Conservation (phyloP, 2,888 invertebrate species). For the Agonopterix arenella region DNA sequence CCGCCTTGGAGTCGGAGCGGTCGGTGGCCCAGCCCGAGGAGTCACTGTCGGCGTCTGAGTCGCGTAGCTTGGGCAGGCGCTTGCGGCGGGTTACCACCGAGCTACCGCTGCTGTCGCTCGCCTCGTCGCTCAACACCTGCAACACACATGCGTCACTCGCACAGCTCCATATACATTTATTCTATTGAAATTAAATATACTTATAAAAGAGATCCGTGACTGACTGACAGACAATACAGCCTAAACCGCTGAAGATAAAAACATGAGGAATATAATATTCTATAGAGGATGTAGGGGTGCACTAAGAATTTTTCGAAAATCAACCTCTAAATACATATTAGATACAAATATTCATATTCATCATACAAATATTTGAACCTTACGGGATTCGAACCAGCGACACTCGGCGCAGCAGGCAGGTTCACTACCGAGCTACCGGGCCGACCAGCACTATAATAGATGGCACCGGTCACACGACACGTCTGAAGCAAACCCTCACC, state of each 20-base stretch:
- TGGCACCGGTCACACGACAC: neutral
- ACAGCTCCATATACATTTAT: neutral
- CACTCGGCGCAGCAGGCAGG: too few species aligned
- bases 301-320: too few species aligned
- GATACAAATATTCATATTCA: too few species aligned
- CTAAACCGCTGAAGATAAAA: too few species aligned
- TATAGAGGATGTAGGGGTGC: too few species aligned
- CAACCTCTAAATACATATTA: too few species aligned
- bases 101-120: conserved; percentile 58
- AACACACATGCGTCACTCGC: conserved; percentile 21
- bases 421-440: neutral
- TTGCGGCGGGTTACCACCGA: conserved; percentile 47
- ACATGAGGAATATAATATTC: too few species aligned
- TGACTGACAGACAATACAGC: too few species aligned
- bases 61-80: conserved; percentile 45
- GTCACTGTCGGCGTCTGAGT: conserved; percentile 57
- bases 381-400: too few species aligned
- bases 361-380: too few species aligned
- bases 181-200: too few species aligned
- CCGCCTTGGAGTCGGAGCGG: conserved; percentile 19
- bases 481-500: conserved; percentile 36
- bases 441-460: neutral
- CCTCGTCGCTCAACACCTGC: conserved; percentile 72
- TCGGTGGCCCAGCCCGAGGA: conserved; percentile 43
- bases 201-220: neutral